Conservation (phyloP, 2,113 vertebrate species). For the Antechinus flavipes region DNA sequence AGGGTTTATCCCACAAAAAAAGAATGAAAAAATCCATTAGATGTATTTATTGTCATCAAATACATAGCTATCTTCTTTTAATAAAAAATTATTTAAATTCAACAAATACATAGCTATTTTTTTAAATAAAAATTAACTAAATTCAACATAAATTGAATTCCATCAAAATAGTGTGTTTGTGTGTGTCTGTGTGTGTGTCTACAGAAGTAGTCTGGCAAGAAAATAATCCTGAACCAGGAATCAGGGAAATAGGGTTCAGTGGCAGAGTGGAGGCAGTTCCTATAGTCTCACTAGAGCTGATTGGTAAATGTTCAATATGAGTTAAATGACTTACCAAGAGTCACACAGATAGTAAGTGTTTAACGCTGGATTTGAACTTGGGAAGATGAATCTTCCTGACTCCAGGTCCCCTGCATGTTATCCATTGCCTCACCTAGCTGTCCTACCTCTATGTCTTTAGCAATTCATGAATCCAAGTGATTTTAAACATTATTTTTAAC, state of each 20-base stretch:
- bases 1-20: neutral
- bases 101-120: neutral
- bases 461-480: neutral
- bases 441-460: neutral
- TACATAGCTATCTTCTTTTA: neutral
- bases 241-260: neutral
- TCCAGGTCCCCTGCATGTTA: neutral
- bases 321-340: neutral
- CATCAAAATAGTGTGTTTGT: neutral
- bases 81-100: neutral
- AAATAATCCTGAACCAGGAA: neutral
- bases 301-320: neutral
- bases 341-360: neutral
- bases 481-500: neutral
- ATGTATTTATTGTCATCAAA: neutral
- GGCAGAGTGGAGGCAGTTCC: neutral
- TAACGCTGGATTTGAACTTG: neutral
- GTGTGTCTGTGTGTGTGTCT: too few relatives aligned
- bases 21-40: neutral
- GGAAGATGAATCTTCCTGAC: neutral
- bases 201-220: neutral
- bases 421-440: neutral
- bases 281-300: neutral
- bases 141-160: neutral
- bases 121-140: neutral